A percentile compares a stretch with the other conserved stretches of the same genome.
These are phyloP conservation scores for Altica lythri DNA, from an alignment of 2,888 invertebrate species.

Conservation along the genomic window DNA sequence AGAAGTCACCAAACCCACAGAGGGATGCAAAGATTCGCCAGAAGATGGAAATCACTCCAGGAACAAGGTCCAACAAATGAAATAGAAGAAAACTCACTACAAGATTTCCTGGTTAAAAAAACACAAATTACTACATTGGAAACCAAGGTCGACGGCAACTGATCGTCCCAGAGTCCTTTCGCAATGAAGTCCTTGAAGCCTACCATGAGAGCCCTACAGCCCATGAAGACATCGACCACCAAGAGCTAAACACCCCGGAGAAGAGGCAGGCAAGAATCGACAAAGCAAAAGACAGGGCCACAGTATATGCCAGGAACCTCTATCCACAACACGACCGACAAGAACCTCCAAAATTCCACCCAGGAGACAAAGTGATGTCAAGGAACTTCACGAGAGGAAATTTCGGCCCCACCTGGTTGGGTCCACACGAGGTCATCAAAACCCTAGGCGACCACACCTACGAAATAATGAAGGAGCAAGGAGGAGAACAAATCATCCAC, in stretches of 20 bases:
- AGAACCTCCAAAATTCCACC: neutral
- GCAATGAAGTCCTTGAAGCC: neutral
- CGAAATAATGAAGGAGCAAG: too few relatives aligned
- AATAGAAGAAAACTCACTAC: too few relatives aligned
- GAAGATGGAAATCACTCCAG: too few relatives aligned
- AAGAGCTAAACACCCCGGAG: too few relatives aligned
- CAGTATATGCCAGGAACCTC: neutral
- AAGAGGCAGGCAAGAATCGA: too few relatives aligned
- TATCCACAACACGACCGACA: neutral
- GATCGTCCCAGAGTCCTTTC: neutral
- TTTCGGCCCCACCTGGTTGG: constrained; percentile 4
- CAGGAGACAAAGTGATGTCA: neutral
- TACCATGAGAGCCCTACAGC: constrained; percentile 26
- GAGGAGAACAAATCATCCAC: too few relatives aligned
- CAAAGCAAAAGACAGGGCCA: neutral
- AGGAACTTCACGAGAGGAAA: neutral
- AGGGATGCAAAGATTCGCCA: too few relatives aligned
- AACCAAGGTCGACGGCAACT: too few relatives aligned
- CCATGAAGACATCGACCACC: neutral
- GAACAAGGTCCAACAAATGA: too few relatives aligned
- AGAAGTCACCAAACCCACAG: too few relatives aligned
- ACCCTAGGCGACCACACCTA: neutral
- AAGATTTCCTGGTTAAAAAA: too few relatives aligned
- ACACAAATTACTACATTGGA: too few relatives aligned
- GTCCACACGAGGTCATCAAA: neutral